Evolutionary conservation across 1,140 invertebrate genomes (phyloP).

Genomic region (Papilio polyxenes): DNA sequence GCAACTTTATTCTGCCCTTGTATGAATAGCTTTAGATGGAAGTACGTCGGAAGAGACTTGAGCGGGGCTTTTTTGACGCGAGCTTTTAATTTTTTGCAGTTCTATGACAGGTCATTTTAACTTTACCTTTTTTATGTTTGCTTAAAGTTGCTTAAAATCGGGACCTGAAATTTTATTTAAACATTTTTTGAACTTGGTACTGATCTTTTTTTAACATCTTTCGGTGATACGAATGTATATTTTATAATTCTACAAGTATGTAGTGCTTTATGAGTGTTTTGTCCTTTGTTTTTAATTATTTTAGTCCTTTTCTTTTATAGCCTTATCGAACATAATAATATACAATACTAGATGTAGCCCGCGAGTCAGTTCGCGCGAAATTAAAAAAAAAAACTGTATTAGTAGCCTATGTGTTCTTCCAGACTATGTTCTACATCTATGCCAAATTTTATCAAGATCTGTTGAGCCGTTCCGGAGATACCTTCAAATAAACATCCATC

Average conservation of each 20-base stretch:
- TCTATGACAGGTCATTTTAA: constrained; percentile 19
- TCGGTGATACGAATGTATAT: too few species aligned
- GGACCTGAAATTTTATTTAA: neutral
- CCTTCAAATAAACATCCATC: too few species aligned
- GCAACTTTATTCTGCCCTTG: neutral
- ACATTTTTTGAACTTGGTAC: neutral
- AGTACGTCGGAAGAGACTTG: neutral
- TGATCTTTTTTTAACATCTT: neutral
- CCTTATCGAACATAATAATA: too few species aligned
- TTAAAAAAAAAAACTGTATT: too few species aligned
- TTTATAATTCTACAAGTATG: too few species aligned
- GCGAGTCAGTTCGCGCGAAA: too few species aligned
- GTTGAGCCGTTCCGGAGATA: too few species aligned
- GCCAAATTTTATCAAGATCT: too few species aligned
- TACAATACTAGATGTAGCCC: too few species aligned
- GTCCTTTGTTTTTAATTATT: neutral
- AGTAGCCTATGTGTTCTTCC: too few species aligned
- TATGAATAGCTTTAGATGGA: neutral
- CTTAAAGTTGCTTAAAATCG: neutral
- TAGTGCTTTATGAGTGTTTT: neutral
- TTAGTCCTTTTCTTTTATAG: too few species aligned
- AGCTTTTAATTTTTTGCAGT: constrained; percentile 13
- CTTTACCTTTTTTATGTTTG: constrained; percentile 4
- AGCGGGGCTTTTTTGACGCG: neutral
- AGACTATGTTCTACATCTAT: too few species aligned